A percentile compares a stretch with the other conserved stretches of the same genome.
Evolutionary conservation across 2,113 vertebrate species (phyloP).

Genomic region (Glaucidium brasilianum): DNA sequence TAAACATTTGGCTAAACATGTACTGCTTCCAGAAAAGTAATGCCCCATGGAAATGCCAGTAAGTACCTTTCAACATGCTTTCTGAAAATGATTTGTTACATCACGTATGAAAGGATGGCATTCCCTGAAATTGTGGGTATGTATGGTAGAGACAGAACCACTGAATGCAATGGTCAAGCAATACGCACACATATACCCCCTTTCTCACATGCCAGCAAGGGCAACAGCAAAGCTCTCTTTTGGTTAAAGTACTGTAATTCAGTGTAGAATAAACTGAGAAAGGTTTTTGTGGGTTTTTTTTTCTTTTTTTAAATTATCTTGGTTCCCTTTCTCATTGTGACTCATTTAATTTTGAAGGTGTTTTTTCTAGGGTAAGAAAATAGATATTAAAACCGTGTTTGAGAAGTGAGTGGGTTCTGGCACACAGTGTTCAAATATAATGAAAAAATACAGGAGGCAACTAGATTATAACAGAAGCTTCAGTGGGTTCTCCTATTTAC

Average conservation of each 20-base stretch:
- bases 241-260: not conserved
- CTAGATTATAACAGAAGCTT: not conserved
- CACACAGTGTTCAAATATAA: not conserved
- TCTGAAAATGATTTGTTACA: not conserved
- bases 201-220: rapidly evolving
- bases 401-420: not conserved
- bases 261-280: not conserved
- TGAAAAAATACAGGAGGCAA: not conserved
- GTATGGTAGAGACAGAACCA: not conserved
- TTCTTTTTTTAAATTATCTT: not conserved
- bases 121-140: not conserved
- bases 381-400: not conserved
- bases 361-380: not conserved
- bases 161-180: too few species aligned
- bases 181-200: not conserved
- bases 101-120: not conserved
- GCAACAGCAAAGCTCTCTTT: not conserved
- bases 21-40: not conserved
- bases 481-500: not conserved
- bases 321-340: not conserved
- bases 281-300: too few species aligned
- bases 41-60: not conserved
- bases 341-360: not conserved
- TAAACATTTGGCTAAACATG: not conserved
- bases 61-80: not conserved